phyloP scores from a whole-genome alignment of 2,113 vertebrate species.

The Anser cygnoides region DNA sequence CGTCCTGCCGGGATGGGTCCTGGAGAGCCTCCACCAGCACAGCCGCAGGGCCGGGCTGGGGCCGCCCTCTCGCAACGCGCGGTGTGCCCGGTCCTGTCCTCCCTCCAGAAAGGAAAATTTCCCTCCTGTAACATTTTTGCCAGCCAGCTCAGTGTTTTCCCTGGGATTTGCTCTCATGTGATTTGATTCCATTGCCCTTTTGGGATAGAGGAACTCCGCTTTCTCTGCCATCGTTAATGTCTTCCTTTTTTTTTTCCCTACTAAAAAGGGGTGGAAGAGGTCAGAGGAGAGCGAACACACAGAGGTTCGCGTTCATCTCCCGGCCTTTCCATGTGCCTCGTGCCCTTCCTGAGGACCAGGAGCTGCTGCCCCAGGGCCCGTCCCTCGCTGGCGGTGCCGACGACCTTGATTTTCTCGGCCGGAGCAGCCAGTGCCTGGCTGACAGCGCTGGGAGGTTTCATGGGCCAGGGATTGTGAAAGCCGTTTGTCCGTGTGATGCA shows the following conservation, averaged over 20 bases:
- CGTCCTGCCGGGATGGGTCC: not conserved
- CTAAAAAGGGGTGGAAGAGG: not conserved
- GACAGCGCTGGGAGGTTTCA: not conserved
- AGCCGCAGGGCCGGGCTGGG: not conserved
- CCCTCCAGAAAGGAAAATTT: not conserved
- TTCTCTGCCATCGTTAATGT: not conserved
- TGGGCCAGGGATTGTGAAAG: conserved; percentile 63
- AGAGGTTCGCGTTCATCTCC: not conserved
- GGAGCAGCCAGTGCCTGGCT: not conserved
- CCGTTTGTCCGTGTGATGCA: not conserved
- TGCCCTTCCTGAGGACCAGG: not conserved
- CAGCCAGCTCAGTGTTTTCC: not conserved
- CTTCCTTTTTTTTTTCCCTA: not conserved
- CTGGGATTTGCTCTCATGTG: not conserved
- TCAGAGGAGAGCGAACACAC: accelerated
- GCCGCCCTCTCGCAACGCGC: not conserved
- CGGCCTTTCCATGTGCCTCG: not conserved
- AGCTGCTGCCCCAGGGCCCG: not conserved
- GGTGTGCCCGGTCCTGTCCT: not conserved
- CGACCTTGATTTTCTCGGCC: conserved; percentile 20
- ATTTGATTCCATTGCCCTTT: not conserved
- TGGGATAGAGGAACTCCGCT: not conserved
- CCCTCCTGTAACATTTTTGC: not conserved
- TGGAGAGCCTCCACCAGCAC: not conserved
- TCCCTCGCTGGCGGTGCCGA: not conserved